These are phyloP conservation scores for Urophycis tenuis DNA, from an alignment of 2,797 vertebrate species.

Conservation along the genomic window DNA sequence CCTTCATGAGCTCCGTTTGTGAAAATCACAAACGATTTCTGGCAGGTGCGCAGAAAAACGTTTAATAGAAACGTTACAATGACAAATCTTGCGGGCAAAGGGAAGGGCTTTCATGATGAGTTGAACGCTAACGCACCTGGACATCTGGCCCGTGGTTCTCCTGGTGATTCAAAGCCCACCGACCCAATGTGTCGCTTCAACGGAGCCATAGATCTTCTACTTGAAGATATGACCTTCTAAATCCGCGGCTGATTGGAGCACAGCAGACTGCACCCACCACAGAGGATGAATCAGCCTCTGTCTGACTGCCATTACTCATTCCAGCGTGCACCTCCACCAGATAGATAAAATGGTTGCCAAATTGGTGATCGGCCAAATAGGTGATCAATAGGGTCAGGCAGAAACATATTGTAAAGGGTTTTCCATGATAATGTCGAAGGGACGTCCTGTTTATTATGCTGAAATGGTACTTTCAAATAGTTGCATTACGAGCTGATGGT, in stretches of 20 bases:
- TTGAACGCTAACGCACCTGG: slow-evolving; percentile 53
- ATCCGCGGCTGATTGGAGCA: slow-evolving; percentile 19
- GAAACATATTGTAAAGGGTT: not conserved
- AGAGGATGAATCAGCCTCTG: not conserved
- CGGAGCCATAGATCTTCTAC: slow-evolving; percentile 22
- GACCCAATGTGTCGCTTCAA: slow-evolving; percentile 10
- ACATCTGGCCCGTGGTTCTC: slow-evolving; percentile 31
- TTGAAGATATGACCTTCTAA: slow-evolving; percentile 28
- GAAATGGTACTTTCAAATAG: not conserved
- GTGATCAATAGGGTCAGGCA: not conserved
- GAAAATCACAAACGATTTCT: slow-evolving; percentile 23
- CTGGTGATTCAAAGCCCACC: slow-evolving; percentile 40
- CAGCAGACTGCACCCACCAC: slow-evolving; percentile 5
- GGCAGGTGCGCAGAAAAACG: slow-evolving; percentile 33
- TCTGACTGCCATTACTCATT: not conserved
- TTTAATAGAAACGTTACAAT: slow-evolving; percentile 45
- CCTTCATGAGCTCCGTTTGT: not conserved
- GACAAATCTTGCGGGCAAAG: slow-evolving; percentile 42
- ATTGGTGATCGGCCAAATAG: not conserved
- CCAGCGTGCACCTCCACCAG: not conserved
- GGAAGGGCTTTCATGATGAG: slow-evolving; percentile 43
- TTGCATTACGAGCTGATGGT: not conserved
- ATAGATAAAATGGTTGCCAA: not conserved
- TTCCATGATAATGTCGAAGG: not conserved
- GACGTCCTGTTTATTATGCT: not conserved